A percentile compares a stretch with the other conserved stretches of the same genome.
These are phyloP conservation scores for Nanorana parkeri DNA, from an alignment of 2,113 vertebrate genomes.

Conservation along the genomic window DNA sequence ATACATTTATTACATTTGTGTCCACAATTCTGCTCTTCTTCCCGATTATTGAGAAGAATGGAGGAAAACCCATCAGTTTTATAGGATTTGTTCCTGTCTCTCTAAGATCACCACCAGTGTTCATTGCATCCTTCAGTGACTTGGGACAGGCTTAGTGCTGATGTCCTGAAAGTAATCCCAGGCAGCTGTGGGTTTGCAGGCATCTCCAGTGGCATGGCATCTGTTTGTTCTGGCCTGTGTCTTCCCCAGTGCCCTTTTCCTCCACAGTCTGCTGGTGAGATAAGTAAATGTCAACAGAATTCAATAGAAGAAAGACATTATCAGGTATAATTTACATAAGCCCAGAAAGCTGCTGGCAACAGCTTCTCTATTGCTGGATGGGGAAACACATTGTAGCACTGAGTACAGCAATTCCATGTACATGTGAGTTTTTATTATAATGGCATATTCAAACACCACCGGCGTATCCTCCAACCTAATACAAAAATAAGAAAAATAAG, in stretches of 20 bases:
- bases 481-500: too few relatives aligned
- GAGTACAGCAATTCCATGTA: neutral
- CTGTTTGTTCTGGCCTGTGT: slow-evolving; percentile 15
- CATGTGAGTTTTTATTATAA: neutral
- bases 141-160: slow-evolving; percentile 20
- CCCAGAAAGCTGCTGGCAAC: slow-evolving; percentile 14
- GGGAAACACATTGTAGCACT: neutral
- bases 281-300: slow-evolving; percentile 49
- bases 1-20: too few relatives aligned
- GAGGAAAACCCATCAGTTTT: neutral
- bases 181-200: slow-evolving; percentile 23
- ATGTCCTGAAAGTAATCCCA: slow-evolving; percentile 27
- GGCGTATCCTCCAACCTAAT: too few relatives aligned
- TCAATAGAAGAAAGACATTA: slow-evolving; percentile 38
- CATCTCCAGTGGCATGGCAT: slow-evolving; percentile 25
- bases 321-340: slow-evolving; percentile 13
- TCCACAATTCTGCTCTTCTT: neutral
- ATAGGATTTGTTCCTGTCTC: neutral
- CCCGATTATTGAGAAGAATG: neutral
- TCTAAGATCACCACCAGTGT: neutral
- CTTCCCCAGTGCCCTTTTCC: slow-evolving; percentile 2
- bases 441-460: neutral
- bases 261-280: slow-evolving; percentile 36
- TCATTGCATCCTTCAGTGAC: slow-evolving; percentile 1
- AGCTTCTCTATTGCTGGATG: neutral